Percentiles rank a stretch among this genome's conserved stretches.
Conservation (phyloP, 2,797 vertebrate genomes). For the Balearica regulorum region DNA sequence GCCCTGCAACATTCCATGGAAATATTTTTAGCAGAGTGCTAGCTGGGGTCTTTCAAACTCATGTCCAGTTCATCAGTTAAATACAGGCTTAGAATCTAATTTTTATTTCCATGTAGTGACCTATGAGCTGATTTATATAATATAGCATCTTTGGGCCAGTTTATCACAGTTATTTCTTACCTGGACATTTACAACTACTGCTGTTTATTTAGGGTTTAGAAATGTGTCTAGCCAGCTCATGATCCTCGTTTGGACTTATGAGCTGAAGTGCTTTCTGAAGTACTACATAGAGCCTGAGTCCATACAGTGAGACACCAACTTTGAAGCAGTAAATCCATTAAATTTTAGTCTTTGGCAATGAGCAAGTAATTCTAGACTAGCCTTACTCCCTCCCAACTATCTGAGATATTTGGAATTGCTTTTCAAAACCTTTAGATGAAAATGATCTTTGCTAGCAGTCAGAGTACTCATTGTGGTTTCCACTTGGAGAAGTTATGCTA, state of each 20-base stretch:
- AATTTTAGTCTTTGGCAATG: not conserved
- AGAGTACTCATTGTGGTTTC: not conserved
- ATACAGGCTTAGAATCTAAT: not conserved
- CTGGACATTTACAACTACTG: not conserved
- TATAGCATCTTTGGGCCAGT: not conserved
- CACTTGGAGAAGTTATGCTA: not conserved
- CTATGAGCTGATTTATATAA: not conserved
- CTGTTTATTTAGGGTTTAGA: not conserved
- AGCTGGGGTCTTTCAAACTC: not conserved
- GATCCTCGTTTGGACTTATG: not conserved
- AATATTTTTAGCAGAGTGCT: not conserved
- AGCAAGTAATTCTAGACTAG: not conserved
- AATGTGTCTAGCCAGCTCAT: not conserved
- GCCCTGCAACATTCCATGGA: not conserved
- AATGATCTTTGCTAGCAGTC: not conserved
- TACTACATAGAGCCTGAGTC: not conserved
- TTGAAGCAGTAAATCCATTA: conserved; percentile 10
- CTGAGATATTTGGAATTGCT: not conserved
- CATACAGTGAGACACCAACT: not conserved
- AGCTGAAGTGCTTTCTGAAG: not conserved
- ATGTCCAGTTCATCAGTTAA: not conserved
- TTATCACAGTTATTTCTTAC: not conserved
- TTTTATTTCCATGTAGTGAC: not conserved
- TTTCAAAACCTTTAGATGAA: conserved; percentile 21
- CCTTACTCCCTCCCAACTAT: not conserved